These are phyloP conservation scores for Toxostoma redivivum DNA, from an alignment of 2,113 vertebrate species.

Conservation along the genomic window DNA sequence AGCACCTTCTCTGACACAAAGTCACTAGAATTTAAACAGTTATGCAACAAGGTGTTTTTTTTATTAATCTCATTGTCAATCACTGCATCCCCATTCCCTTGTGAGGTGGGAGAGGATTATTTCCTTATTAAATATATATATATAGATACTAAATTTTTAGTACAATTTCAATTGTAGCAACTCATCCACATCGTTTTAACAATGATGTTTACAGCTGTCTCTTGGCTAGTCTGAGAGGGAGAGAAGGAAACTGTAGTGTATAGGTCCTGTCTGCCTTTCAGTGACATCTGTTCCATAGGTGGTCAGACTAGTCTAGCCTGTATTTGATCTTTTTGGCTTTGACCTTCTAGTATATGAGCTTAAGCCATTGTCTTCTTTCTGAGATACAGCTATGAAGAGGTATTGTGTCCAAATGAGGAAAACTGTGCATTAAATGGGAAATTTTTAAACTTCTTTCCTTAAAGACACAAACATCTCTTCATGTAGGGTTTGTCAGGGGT, in stretches of 20 bases:
- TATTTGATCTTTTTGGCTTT: neutral
- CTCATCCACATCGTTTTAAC: neutral
- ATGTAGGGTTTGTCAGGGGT: neutral
- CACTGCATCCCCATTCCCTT: neutral
- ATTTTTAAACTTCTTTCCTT: neutral
- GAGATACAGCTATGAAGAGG: neutral
- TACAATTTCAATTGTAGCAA: neutral
- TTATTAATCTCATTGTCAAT: neutral
- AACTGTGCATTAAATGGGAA: neutral
- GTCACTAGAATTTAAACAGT: neutral
- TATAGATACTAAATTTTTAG: neutral
- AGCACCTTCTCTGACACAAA: neutral
- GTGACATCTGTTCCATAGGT: neutral
- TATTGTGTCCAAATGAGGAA: neutral
- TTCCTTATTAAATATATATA: neutral
- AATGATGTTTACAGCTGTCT: neutral
- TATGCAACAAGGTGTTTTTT: neutral
- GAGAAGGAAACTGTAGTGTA: rapidly evolving
- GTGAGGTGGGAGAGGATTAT: neutral
- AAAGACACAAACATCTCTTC: neutral
- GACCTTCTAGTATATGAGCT: neutral
- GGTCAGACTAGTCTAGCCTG: neutral
- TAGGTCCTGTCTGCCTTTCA: neutral
- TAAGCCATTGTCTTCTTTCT: neutral
- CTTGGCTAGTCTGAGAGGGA: neutral